Conservation (phyloP, 1,140 invertebrate genomes). For the Cotesia glomerata region DNA sequence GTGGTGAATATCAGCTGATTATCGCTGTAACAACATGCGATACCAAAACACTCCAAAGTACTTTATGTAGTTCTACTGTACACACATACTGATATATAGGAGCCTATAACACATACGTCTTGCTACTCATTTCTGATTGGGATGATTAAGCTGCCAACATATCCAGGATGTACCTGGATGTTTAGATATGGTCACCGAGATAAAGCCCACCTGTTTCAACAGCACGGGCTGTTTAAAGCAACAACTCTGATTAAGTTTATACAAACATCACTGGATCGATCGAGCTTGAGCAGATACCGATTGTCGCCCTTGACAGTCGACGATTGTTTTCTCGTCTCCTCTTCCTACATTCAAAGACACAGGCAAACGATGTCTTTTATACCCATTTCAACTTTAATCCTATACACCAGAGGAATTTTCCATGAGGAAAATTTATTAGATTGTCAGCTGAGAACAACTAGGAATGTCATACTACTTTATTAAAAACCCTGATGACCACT, state of each 20-base stretch:
- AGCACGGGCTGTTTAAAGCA: not conserved
- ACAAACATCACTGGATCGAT: not conserved
- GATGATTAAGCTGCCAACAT: slow-evolving; percentile 1
- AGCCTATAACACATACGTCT: not conserved
- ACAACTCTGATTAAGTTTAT: slow-evolving; percentile 8
- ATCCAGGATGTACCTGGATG: not conserved
- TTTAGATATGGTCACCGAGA: not conserved
- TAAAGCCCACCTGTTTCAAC: slow-evolving; percentile 17
- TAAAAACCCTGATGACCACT: no score
- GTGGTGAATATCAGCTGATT: not conserved
- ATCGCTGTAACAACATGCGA: not conserved
- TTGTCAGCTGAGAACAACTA: no score
- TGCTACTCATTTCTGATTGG: not conserved
- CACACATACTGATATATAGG: not conserved
- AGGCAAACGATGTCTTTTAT: no score
- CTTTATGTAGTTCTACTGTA: not conserved
- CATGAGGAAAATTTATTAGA: no score
- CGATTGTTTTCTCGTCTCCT: not conserved
- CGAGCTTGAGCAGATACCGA: not conserved
- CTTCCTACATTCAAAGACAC: no score
- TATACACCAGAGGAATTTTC: no score
- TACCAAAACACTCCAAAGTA: not conserved
- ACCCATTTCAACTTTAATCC: no score
- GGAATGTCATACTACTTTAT: no score
- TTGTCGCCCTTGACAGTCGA: slow-evolving; percentile 25